Evolutionary conservation across 2,888 invertebrate genomes (phyloP), one percentile per base, ranked within the genome.

Genomic region (Leucoptera coffeella): DNA sequence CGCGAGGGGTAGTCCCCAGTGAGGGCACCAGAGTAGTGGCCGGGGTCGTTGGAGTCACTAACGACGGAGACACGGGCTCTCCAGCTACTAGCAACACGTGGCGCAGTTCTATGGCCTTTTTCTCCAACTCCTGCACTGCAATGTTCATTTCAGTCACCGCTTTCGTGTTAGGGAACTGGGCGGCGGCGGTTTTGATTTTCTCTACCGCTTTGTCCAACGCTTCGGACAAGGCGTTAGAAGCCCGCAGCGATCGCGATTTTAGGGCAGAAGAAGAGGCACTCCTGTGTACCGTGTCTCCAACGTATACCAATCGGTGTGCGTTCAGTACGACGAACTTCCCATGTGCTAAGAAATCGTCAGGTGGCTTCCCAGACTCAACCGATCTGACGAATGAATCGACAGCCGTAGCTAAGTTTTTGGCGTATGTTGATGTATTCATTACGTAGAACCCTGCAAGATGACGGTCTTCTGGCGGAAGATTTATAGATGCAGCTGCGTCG

Each of bases 91-190:
- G 75, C 51, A 86, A 65, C 29, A 79, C 79, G 29, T 81, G 67
- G 38, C 90, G 85, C 27, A 93, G 69, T 40, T 87, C 85, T 39
- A 81, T 79, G 7, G 93, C 91, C 28, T 88, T 73, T 40, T 85
- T 83, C 1, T 91, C 91, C 21, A 95, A 81, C 37, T 84, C 82
- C 14, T 89, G 82, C 17, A 94, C 86, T 4, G 89, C 81, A 47
- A 91, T 91, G 4, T 94, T 90, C 94, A 95, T 94, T 40, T 88
- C 88, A 39, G 91, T 89, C 11, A 93, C 91, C 1, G 91, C 90
- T 19, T 77, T 76, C 7, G 93, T 90, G 44, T 88, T 88, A 1
- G 94, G 95, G 55, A 91, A 94, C 58, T 91, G 87, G 31, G 88
- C 78, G 3, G 93, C 93, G 0, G 94, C 94, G 33, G 82, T 82